A percentile compares a stretch with the other conserved stretches of the same genome.
Evolutionary conservation across 2,888 invertebrate genomes (phyloP).

Genomic region (Eudasyphora cyanicolor): DNA sequence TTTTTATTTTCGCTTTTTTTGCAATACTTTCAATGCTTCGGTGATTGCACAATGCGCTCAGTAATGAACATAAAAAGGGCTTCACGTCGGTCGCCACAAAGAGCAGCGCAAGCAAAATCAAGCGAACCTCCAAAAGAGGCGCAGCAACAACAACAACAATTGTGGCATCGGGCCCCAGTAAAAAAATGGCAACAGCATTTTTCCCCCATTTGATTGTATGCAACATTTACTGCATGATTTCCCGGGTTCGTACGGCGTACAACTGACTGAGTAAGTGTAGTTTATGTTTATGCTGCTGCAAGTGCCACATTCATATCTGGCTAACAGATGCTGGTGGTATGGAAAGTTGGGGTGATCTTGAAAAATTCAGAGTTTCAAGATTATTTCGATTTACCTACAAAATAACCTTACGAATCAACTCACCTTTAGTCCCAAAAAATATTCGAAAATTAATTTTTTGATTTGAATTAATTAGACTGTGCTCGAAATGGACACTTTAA

Average conservation of each 20-base stretch:
- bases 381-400: no score
- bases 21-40: constrained; percentile 73
- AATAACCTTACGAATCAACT: no score
- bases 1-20: constrained; percentile 38
- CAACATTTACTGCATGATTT: constrained; percentile 57
- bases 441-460: no score
- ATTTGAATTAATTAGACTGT: no score
- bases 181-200: constrained; percentile 27
- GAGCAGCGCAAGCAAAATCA: not conserved
- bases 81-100: not conserved
- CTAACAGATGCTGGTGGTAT: not conserved
- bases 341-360: not conserved
- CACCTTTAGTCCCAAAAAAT: no score
- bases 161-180: not conserved
- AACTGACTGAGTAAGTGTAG: not conserved
- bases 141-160: constrained; percentile 28
- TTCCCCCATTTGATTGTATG: constrained; percentile 45
- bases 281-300: constrained; percentile 9
- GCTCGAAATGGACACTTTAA: no score
- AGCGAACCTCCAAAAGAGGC: constrained; percentile 36
- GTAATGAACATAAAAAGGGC: constrained; percentile 68
- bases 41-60: constrained; percentile 79
- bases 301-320: not conserved
- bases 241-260: constrained; percentile 9
- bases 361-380: no score